These are phyloP conservation scores for Myzus persicae DNA, from an alignment of 1,140 invertebrate genomes.

Conservation along the genomic window DNA sequence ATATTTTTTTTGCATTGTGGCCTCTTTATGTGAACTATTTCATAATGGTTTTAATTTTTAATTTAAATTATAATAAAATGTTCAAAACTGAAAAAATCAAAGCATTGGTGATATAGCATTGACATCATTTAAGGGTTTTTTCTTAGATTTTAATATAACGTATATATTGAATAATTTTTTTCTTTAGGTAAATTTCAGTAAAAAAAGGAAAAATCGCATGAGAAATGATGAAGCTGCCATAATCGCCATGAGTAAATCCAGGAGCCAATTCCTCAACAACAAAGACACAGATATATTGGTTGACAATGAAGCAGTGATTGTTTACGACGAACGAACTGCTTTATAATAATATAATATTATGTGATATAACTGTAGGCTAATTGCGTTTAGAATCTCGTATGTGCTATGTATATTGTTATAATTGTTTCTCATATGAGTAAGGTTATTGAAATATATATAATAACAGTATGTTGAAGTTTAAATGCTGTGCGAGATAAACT, in stretches of 20 bases:
- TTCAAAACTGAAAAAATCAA: not conserved
- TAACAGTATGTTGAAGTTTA: not conserved
- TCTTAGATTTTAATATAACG: not conserved
- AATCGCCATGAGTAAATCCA: slow-evolving; percentile 76
- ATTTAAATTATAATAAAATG: not conserved
- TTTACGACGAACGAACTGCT: slow-evolving; percentile 77
- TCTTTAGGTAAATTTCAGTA: slow-evolving; percentile 74
- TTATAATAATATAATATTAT: slow-evolving; percentile 65
- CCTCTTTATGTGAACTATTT: too few species aligned
- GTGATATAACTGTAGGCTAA: slow-evolving; percentile 31
- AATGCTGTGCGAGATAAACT: not conserved
- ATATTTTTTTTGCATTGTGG: too few species aligned
- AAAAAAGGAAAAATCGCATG: slow-evolving; percentile 77
- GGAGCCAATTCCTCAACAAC: slow-evolving; percentile 71
- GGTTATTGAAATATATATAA: not conserved
- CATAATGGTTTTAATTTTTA: not conserved
- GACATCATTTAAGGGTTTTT: not conserved
- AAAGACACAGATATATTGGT: slow-evolving; percentile 69
- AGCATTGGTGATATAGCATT: not conserved
- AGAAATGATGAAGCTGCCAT: slow-evolving; percentile 78
- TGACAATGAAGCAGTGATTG: slow-evolving; percentile 76
- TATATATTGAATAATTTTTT: slow-evolving; percentile 21
- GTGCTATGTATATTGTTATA: slow-evolving; percentile 23
- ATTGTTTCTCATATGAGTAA: not conserved
- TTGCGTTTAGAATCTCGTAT: not conserved